Evolutionary conservation across 2,888 invertebrate genomes (phyloP).

Genomic region (Tetranychus truncatus): DNA sequence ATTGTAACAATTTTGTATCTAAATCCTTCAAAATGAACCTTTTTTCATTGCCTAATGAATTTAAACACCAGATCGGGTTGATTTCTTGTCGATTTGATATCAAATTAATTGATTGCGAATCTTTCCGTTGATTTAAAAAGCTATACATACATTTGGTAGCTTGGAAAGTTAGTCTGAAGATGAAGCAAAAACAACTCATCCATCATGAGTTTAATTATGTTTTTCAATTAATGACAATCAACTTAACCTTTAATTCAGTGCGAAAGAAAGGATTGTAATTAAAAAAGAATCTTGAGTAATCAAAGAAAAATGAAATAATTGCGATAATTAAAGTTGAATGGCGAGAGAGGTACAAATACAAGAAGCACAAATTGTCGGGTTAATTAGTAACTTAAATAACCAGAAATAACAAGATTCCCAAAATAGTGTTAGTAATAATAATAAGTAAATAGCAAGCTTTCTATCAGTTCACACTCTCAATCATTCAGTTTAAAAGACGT

Average conservation of each 20-base stretch:
- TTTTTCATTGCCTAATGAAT: too few relatives aligned
- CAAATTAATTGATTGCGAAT: too few relatives aligned
- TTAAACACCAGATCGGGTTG: too few relatives aligned
- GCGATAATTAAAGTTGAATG: neutral
- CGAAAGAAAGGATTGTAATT: neutral
- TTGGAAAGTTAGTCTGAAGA: neutral
- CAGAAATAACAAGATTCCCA: neutral
- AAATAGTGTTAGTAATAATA: neutral
- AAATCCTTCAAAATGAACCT: too few relatives aligned
- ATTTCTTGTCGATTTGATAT: too few relatives aligned
- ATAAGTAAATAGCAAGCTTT: neutral
- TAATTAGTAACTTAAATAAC: conserved; percentile 1
- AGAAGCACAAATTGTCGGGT: neutral
- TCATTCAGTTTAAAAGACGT: neutral
- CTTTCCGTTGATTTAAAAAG: too few relatives aligned
- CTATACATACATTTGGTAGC: too few relatives aligned
- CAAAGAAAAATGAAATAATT: neutral
- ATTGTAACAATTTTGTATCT: too few relatives aligned
- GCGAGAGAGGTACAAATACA: neutral
- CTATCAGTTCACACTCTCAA: neutral
- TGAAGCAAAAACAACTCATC: neutral
- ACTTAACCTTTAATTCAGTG: neutral
- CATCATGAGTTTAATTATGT: neutral
- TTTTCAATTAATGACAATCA: neutral
- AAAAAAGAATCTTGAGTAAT: neutral